Evolutionary conservation across 2,113 vertebrate species (phyloP).

Genomic region (Galeopterus variegatus): DNA sequence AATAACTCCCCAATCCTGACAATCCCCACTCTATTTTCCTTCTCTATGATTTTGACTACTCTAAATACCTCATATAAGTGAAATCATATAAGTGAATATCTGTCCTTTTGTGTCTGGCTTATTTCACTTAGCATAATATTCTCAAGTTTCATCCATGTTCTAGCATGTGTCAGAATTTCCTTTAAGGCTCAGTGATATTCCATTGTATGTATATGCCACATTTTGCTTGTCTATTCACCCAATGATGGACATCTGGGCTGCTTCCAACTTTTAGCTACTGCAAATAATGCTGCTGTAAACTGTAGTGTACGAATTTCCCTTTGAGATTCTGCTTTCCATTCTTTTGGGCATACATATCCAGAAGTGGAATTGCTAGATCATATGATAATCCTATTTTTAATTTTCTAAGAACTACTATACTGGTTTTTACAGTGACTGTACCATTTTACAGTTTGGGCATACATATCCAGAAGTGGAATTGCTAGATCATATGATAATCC

Average conservation of each 20-base stretch:
- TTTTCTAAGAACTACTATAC: not conserved
- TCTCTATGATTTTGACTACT: not conserved
- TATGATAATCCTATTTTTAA: not conserved
- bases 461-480: too few relatives aligned
- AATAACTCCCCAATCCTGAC: not conserved
- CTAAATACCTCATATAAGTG: too few relatives aligned
- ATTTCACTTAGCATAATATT: not conserved
- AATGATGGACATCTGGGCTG: not conserved
- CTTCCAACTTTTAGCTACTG: not conserved
- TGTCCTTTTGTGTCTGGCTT: not conserved
- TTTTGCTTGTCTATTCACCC: too few relatives aligned
- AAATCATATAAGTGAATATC: too few relatives aligned
- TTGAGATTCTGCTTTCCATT: not conserved
- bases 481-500: not conserved
- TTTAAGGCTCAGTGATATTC: not conserved
- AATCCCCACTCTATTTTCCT: not conserved
- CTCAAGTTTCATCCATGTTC: not conserved
- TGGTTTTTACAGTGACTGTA: not conserved
- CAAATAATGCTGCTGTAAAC: not conserved
- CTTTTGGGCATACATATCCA: not conserved
- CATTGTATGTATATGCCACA: not conserved
- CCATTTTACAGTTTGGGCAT: not conserved
- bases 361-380: not conserved
- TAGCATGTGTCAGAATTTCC: not conserved
- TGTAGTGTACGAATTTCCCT: not conserved